Evolutionary conservation across 2,888 invertebrate genomes (phyloP), one percentile per base, ranked within the genome.

Genomic region (Miltochrista miniata): DNA sequence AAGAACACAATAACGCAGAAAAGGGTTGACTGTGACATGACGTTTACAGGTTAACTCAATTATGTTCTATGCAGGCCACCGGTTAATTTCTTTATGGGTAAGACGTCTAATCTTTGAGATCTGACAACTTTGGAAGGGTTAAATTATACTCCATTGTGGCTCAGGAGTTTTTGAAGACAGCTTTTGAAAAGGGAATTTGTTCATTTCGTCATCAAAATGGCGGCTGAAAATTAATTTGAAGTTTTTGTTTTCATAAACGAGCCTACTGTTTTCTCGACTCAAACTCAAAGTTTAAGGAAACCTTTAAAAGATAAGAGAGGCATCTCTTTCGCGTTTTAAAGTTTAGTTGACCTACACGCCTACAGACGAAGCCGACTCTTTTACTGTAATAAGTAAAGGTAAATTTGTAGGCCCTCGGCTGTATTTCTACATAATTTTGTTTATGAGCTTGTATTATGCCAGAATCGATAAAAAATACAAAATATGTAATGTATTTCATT

Each of bases 1-100:
- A 54, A 41, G 50, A 58, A 61, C 56, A 64, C 64, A 68, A 69
- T 64, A 59, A 51, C 47, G 45, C 39, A 59, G 64, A 69, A 72
- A 79, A 76, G 80, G 83, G 79, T 82, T 73, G 74, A 74, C 71
- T 70, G 61, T 70, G 77, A 78, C 79, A 73, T 83, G 84, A 85
- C 87, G 64, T 79, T 77, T 85, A 79, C 83, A 83, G 83, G 83
- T 81, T 85, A 87, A 86, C 79, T 83, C 83, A 76, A 87, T 85
- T 85, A 85, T 75, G 63, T 77, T 75, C 76, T 81, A 83, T 76
- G 76, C 64, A 70, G 69, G 70, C 59, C 61, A 56, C 61, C 68
- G 65, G 72, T 74, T 72, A 76, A 81, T 76, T 82, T 78, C 72
- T 75, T 64, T 59, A 61, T 59, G 66, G 36, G 45, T 48, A 31